A percentile compares a stretch with the other conserved stretches of the same genome.
Conservation (phyloP, 53 echinoderm and acorn worm genomes). For the Henricia sp. region DNA sequence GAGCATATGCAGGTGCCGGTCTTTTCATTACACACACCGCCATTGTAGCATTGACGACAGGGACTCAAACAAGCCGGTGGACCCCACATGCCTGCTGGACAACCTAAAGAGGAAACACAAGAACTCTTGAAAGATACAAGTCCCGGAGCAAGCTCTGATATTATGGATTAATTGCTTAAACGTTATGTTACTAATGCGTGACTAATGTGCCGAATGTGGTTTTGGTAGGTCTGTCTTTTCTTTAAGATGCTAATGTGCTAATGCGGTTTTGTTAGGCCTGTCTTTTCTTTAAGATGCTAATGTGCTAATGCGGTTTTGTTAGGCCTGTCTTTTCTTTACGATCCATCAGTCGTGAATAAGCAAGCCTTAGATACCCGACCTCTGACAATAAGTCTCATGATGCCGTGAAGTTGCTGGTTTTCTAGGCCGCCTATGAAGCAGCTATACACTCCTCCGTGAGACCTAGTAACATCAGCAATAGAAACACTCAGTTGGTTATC, state of each 20-base stretch:
- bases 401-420: constrained; percentile 23
- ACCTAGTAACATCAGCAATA: neutral
- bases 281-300: neutral
- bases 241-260: neutral
- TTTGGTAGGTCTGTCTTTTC: neutral
- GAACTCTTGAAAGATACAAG: neutral
- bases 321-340: neutral
- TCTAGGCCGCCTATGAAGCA: constrained; percentile 6
- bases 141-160: neutral
- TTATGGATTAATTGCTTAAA: neutral
- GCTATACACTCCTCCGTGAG: constrained; percentile 18
- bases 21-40: constrained; percentile 49
- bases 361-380: neutral
- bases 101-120: neutral
- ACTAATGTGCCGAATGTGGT: neutral
- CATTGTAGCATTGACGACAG: constrained; percentile 63
- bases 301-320: neutral
- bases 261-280: neutral
- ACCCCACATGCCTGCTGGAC: neutral
- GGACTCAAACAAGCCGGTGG: neutral
- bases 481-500: constrained; percentile 6
- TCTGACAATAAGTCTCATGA: constrained; percentile 40
- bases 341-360: neutral
- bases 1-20: constrained; percentile 57
- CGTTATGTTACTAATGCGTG: neutral